Conservation (phyloP, 23 tunicate species). For the Ascidia mentula region DNA sequence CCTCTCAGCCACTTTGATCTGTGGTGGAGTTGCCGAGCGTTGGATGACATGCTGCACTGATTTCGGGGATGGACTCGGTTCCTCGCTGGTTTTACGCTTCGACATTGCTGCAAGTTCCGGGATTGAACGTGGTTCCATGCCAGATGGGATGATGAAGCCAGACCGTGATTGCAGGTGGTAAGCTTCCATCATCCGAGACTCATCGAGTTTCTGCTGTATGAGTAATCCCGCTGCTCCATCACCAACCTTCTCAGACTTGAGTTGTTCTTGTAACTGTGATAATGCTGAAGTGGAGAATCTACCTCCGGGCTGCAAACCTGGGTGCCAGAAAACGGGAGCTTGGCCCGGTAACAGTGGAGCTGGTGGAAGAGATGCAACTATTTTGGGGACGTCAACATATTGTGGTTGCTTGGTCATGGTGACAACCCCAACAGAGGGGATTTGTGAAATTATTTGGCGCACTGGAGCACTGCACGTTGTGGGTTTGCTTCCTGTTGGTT, state of each 20-base stretch:
- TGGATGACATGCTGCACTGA: background rate
- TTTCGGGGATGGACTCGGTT: constrained; percentile 25
- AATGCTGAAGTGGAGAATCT: background rate
- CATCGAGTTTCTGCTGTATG: too few species aligned
- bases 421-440: background rate
- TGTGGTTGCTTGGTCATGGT: background rate
- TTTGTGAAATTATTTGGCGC: background rate
- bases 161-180: too few species aligned
- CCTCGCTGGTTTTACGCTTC: constrained; percentile 6
- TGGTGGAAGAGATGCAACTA: background rate
- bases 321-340: background rate
- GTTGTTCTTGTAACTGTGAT: too few species aligned
- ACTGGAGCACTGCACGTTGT: background rate
- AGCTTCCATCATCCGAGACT: too few species aligned
- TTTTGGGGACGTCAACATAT: background rate
- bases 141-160: too few species aligned
- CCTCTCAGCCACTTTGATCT: constrained; percentile 17
- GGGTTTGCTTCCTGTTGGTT: background rate
- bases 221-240: too few species aligned
- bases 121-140: background rate
- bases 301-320: background rate
- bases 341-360: background rate
- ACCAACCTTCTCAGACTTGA: background rate
- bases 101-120: background rate
- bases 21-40: constrained; percentile 20